phyloP scores from a whole-genome alignment of 2,113 vertebrate genomes.

The Sander lucioperca region DNA sequence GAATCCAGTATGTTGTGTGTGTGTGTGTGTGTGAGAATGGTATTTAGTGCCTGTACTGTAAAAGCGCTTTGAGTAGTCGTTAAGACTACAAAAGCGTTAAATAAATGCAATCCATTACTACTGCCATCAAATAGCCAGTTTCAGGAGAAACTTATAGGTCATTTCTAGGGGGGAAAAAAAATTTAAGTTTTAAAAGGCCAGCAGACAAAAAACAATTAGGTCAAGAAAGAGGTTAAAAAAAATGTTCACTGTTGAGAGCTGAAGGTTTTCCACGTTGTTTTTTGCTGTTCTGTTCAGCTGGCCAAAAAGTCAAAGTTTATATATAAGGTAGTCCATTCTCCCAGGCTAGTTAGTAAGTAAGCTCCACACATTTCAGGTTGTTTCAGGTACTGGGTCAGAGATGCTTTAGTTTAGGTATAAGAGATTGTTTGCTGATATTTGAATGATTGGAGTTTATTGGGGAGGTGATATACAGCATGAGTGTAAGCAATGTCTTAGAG shows the following conservation, averaged over 20 bases:
- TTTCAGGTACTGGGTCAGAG: background rate
- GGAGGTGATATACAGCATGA: background rate
- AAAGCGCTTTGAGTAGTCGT: too few species aligned
- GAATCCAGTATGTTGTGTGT: constrained; percentile 76
- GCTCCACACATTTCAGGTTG: background rate
- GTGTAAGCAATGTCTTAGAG: background rate
- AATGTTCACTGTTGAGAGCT: background rate
- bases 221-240: background rate
- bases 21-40: too few species aligned
- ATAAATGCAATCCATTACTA: too few species aligned
- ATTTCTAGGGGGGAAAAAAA: too few species aligned
- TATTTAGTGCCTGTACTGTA: too few species aligned
- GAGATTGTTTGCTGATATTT: background rate
- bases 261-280: background rate
- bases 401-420: background rate
- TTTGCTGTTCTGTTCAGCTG: background rate
- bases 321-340: too few species aligned
- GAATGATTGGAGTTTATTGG: background rate
- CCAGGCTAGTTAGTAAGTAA: background rate
- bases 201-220: background rate
- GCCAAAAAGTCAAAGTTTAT: too few species aligned
- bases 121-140: too few species aligned
- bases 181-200: too few species aligned
- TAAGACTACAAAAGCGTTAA: too few species aligned
- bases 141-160: background rate